Conservation (phyloP, 2,113 vertebrate genomes). For the Phasianus colchicus region DNA sequence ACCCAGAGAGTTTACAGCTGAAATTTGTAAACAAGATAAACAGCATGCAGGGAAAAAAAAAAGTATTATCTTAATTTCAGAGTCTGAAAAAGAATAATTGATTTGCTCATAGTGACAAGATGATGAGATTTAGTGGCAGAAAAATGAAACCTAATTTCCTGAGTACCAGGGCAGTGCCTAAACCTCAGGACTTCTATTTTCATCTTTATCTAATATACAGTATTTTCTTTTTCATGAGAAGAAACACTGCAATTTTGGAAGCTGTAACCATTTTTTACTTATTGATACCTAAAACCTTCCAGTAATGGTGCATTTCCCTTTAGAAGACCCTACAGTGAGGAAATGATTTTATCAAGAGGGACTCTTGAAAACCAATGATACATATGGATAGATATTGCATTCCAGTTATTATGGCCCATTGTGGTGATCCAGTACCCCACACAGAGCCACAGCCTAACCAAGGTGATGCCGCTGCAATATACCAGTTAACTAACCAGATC, state of each 20-base stretch:
- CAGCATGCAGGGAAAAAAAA: not conserved
- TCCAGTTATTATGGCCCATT: not conserved
- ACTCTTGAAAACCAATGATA: not conserved
- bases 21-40: conserved; percentile 13
- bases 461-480: not conserved
- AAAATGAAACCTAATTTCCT: not conserved
- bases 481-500: not conserved
- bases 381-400: not conserved
- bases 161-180: not conserved
- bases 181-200: not conserved
- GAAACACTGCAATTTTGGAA: not conserved
- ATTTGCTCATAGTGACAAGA: not conserved
- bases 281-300: not conserved
- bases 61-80: not conserved
- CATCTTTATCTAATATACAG: not conserved
- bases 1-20: not conserved
- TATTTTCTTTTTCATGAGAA: not conserved
- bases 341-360: not conserved
- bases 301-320: not conserved
- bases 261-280: not conserved
- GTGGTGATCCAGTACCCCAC: not conserved
- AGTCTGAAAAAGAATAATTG: not conserved
- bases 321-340: not conserved
- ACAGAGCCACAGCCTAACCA: rapidly evolving
- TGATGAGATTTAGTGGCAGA: not conserved